Evolutionary conservation across 2,797 vertebrate species (phyloP).

Genomic region (Phalloptychus januarius): DNA sequence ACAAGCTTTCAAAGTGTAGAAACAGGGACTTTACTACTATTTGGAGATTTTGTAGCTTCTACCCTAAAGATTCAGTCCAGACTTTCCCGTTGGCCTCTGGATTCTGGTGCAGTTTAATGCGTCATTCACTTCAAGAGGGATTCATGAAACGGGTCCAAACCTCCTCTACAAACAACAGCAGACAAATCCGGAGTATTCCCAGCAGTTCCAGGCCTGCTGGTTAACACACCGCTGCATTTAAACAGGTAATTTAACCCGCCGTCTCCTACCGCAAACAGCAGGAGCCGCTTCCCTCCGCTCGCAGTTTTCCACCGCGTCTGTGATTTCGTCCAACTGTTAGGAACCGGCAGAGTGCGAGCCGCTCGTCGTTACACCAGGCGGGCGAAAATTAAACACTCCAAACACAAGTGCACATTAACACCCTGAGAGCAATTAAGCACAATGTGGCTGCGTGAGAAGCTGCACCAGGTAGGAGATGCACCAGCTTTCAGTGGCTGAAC

Average conservation of each 20-base stretch:
- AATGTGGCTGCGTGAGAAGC: constrained; percentile 37
- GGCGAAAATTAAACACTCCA: constrained; percentile 72
- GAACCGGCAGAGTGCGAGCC: constrained; percentile 46
- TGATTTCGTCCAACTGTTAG: constrained; percentile 63
- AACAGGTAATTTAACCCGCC: constrained; percentile 57
- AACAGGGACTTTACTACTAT: not conserved
- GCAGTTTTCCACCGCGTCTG: constrained; percentile 38
- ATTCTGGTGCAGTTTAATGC: not conserved
- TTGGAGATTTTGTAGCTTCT: not conserved
- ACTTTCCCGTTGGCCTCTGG: not conserved
- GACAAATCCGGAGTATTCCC: constrained; percentile 11
- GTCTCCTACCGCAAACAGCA: constrained; percentile 56
- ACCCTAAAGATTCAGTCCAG: not conserved
- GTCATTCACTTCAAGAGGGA: not conserved
- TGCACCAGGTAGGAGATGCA: constrained; percentile 72
- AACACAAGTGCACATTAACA: constrained; percentile 69
- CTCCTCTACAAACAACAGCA: not conserved
- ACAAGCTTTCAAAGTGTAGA: not conserved
- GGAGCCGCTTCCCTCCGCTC: constrained; percentile 33
- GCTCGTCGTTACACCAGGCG: constrained; percentile 65
- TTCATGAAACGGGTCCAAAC: not conserved
- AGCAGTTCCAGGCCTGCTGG: constrained; percentile 20
- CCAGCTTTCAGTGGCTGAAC: constrained; percentile 40
- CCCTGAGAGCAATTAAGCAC: constrained; percentile 73
- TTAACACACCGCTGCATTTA: constrained; percentile 39